Evolutionary conservation across 2,888 invertebrate genomes (phyloP).

Genomic region (Gerris lacustris): DNA sequence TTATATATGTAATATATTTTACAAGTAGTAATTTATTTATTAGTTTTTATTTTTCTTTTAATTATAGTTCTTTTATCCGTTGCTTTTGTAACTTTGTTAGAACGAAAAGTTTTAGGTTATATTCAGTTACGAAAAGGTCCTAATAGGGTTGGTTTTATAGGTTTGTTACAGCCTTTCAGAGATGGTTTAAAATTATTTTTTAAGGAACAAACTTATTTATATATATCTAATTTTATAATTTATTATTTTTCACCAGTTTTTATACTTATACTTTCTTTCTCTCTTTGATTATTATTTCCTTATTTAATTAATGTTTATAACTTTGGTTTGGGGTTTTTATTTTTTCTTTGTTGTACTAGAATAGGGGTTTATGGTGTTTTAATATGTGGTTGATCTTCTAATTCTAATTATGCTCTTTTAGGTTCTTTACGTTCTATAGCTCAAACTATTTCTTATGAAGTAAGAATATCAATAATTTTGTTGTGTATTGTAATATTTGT

Average conservation of each 20-base stretch:
- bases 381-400: slow-evolving; percentile 49
- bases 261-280: slow-evolving; percentile 39
- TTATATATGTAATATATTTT: slow-evolving; percentile 46
- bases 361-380: slow-evolving; percentile 49
- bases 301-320: slow-evolving; percentile 43
- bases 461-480: slow-evolving; percentile 54
- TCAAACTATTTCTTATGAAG: slow-evolving; percentile 67
- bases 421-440: slow-evolving; percentile 54
- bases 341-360: slow-evolving; percentile 53
- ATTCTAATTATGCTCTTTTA: slow-evolving; percentile 59
- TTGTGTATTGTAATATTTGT: slow-evolving; percentile 31
- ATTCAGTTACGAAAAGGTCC: slow-evolving; percentile 63
- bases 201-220: slow-evolving; percentile 49
- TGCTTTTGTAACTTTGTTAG: slow-evolving; percentile 59
- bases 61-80: slow-evolving; percentile 51
- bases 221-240: slow-evolving; percentile 46
- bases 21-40: slow-evolving; percentile 44
- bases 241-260: slow-evolving; percentile 39
- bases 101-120: slow-evolving; percentile 58
- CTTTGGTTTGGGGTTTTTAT: slow-evolving; percentile 49
- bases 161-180: slow-evolving; percentile 55
- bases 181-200: slow-evolving; percentile 61
- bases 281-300: slow-evolving; percentile 48
- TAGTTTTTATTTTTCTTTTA: slow-evolving; percentile 42
- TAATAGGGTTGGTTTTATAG: slow-evolving; percentile 53